A percentile compares a stretch with the other conserved stretches of the same genome.
Conservation (phyloP, 2,797 vertebrate genomes). For the Myiothlypis coronata region DNA sequence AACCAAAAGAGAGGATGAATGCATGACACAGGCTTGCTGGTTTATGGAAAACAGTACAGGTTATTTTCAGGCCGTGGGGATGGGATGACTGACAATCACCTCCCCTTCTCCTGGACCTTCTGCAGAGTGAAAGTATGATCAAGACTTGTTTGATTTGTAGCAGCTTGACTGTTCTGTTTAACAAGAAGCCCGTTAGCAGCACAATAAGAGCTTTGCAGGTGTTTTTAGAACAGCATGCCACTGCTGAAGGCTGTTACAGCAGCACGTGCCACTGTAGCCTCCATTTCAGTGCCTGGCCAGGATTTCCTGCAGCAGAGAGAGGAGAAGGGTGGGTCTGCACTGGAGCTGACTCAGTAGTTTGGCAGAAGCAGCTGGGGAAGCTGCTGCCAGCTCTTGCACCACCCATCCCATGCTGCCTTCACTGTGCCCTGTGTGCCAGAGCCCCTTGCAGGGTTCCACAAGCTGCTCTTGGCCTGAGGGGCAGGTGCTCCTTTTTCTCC, state of each 20-base stretch:
- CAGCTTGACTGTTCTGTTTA: neutral
- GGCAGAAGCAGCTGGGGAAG: neutral
- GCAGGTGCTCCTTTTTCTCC: neutral
- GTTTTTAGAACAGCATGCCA: neutral
- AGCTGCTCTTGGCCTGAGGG: neutral
- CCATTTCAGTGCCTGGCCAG: neutral
- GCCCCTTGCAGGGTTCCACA: neutral
- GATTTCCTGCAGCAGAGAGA: neutral
- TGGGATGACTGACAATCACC: neutral
- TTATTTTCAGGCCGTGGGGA: neutral
- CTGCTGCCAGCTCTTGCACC: neutral
- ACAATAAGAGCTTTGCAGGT: neutral
- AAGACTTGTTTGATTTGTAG: neutral
- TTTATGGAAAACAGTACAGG: neutral
- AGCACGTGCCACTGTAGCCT: accelerated
- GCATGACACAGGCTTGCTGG: accelerated
- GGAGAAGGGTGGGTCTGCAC: neutral
- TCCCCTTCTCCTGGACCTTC: neutral
- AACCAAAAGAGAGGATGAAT: neutral
- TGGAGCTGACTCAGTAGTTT: neutral
- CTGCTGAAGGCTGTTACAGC: neutral
- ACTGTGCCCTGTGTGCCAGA: neutral
- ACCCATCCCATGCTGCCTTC: neutral
- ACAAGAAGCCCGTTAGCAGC: neutral
- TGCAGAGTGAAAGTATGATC: neutral